phyloP scores from a whole-genome alignment of 1,140 invertebrate genomes.

The Pseudomyrmex flavicornis region DNA sequence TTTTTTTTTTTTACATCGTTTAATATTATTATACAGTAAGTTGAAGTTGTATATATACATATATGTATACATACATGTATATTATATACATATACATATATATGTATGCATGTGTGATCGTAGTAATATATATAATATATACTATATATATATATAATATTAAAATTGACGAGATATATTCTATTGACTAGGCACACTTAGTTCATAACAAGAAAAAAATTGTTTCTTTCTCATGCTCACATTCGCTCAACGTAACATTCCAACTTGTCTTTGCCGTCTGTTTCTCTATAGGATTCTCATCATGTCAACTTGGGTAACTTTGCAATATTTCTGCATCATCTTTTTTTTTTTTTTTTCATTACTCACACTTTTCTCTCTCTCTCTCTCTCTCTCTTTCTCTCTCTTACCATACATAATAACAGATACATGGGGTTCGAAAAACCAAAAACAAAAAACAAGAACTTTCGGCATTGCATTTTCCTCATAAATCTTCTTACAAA shows the following conservation, averaged over 20 bases:
- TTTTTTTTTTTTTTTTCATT: neutral
- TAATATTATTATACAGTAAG: constrained; percentile 81
- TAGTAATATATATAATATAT: constrained; percentile 82
- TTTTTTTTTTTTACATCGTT: constrained; percentile 70
- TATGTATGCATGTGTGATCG: constrained; percentile 55
- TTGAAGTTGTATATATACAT: constrained; percentile 79
- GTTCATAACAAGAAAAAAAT: constrained; percentile 85
- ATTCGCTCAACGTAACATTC: constrained; percentile 30
- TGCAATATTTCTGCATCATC: constrained; percentile 27
- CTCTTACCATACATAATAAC: constrained; percentile 37
- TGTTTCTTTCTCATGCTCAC: constrained; percentile 57
- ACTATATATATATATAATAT: constrained; percentile 79
- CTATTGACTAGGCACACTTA: constrained; percentile 86
- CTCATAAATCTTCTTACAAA: constrained; percentile 22
- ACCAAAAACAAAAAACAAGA: constrained; percentile 1
- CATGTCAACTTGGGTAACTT: constrained; percentile 46
- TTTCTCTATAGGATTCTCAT: neutral
- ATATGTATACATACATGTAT: too few species aligned
- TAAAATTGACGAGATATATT: constrained; percentile 86
- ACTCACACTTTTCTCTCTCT: constrained; percentile 3
- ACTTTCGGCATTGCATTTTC: neutral
- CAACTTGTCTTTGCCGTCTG: constrained; percentile 36
- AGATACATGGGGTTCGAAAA: constrained; percentile 54
- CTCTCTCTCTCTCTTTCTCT: constrained; percentile 35
- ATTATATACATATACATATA: too few species aligned